A percentile compares a stretch with the other conserved stretches of the same genome.
phyloP scores from a whole-genome alignment of 2,797 vertebrate genomes.

The Macropus fuliginosus region DNA sequence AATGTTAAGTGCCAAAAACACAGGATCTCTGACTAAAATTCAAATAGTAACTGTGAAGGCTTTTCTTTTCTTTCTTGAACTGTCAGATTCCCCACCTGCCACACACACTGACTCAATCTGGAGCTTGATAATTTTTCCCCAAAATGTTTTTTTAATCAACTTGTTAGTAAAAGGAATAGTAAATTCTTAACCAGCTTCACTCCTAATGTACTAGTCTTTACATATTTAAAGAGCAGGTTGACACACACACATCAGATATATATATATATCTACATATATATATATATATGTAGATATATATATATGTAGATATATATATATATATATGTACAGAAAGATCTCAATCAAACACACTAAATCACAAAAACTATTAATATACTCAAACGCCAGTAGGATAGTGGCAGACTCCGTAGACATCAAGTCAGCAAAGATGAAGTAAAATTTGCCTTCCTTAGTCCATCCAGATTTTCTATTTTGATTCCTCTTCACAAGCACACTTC shows the following conservation, averaged over 20 bases:
- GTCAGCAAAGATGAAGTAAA: background rate
- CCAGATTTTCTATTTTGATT: no score
- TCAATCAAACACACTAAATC: background rate
- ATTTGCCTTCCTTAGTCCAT: no score
- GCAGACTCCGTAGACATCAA: background rate
- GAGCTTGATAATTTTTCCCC: background rate
- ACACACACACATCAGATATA: no score
- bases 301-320: no score
- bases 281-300: no score
- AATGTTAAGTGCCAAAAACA: background rate
- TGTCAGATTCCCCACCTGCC: background rate
- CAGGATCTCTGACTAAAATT: background rate
- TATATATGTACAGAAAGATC: background rate
- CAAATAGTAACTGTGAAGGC: background rate
- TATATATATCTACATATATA: no score
- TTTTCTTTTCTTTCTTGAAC: background rate
- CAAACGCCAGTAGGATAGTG: background rate
- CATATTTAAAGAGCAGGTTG: background rate
- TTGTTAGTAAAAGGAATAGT: background rate
- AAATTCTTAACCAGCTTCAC: background rate
- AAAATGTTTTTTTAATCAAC: background rate
- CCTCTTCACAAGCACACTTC: no score
- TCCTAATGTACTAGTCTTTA: background rate
- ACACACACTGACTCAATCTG: background rate
- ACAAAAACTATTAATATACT: background rate